Conservation (phyloP, 2,113 vertebrate genomes). For the Emberiza fucata region DNA sequence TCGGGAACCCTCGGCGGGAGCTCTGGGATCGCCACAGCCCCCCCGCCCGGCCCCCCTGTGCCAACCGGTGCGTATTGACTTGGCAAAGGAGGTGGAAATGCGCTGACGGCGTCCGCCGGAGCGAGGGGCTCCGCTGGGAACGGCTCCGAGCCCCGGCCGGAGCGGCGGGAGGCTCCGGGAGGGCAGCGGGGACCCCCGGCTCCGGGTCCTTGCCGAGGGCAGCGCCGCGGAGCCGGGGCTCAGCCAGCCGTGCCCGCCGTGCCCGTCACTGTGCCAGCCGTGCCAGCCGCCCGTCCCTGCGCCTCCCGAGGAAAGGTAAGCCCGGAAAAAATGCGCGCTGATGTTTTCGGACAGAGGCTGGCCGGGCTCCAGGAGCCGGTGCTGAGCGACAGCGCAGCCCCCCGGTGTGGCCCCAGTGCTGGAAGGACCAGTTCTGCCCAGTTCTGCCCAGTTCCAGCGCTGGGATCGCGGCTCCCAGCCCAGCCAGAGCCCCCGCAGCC, state of each 20-base stretch:
- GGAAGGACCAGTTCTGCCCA: not conserved
- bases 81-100: conserved; percentile 47
- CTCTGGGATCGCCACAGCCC: not conserved
- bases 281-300: not conserved
- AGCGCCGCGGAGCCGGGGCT: not conserved
- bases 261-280: not conserved
- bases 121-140: conserved; percentile 2
- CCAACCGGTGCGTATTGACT: conserved; percentile 20
- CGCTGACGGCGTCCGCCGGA: conserved; percentile 26
- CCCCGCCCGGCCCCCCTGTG: not conserved
- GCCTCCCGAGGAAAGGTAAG: conserved; percentile 41
- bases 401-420: not conserved
- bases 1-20: not conserved
- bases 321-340: conserved; percentile 24
- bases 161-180: not conserved
- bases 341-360: not conserved
- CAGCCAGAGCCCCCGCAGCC: rapidly evolving
- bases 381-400: not conserved
- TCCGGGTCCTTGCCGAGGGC: not conserved
- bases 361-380: not conserved
- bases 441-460: not conserved
- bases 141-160: not conserved
- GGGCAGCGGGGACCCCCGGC: not conserved
- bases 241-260: not conserved
- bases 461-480: not conserved